Conservation (phyloP, 2,797 vertebrate species). For the Rhyacichthys aspro region DNA sequence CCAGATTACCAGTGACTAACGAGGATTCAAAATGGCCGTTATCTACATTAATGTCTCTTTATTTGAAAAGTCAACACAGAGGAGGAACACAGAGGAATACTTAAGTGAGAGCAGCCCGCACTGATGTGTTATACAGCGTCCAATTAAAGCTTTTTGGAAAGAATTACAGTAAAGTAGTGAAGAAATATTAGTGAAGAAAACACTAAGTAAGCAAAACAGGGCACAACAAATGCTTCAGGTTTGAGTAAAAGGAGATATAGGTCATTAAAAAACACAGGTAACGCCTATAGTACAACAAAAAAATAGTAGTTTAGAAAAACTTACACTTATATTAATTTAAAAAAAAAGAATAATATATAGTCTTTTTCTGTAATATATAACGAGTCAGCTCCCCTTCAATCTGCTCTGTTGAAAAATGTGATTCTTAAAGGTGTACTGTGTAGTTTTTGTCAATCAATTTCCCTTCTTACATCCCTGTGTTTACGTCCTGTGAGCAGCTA, state of each 20-base stretch:
- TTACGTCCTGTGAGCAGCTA: background rate
- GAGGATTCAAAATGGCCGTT: conserved; percentile 79
- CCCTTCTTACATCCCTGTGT: background rate
- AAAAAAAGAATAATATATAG: no score
- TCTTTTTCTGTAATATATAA: no score
- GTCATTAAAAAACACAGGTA: background rate
- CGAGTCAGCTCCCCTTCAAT: no score
- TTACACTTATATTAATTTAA: no score
- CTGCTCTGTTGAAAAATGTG: no score
- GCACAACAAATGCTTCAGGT: background rate
- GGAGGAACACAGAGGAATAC: conserved; percentile 47
- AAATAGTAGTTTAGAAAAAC: no score
- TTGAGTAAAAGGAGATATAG: background rate
- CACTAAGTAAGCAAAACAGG: background rate
- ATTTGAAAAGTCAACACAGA: conserved; percentile 80
- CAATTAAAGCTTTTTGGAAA: conserved; percentile 66
- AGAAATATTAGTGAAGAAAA: background rate
- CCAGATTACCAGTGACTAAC: conserved; percentile 82
- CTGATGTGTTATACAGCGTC: conserved; percentile 59
- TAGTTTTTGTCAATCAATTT: no score
- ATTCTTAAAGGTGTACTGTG: no score
- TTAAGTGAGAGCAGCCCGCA: conserved; percentile 38
- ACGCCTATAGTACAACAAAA: no score
- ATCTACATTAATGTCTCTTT: conserved; percentile 80
- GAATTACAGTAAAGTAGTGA: conserved; percentile 33